A percentile compares a stretch with the other conserved stretches of the same genome.
These are phyloP conservation scores for Pituophis catenifer DNA, from an alignment of 2,113 vertebrate species.

Conservation along the genomic window DNA sequence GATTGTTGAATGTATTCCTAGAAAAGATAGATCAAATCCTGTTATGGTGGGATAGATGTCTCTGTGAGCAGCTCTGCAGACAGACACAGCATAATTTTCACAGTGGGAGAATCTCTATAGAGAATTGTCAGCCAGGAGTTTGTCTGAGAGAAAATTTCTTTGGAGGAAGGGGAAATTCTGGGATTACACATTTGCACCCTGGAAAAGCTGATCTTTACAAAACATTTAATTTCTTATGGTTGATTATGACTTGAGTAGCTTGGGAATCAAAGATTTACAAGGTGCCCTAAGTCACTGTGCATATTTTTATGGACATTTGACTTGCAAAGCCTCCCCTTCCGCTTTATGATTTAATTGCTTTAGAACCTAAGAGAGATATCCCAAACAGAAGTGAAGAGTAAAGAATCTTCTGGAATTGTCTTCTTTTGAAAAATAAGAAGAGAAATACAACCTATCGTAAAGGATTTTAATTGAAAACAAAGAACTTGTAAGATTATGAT, in stretches of 20 bases:
- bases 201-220: not conserved
- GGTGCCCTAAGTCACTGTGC: not conserved
- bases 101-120: not conserved
- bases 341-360: not conserved
- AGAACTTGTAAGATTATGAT: not conserved
- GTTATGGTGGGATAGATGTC: not conserved
- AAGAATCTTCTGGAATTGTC: not conserved
- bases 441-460: not conserved
- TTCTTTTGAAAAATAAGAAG: not conserved
- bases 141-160: not conserved
- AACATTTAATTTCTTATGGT: not conserved
- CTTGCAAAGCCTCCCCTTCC: not conserved
- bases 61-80: not conserved
- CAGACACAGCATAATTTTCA: not conserved
- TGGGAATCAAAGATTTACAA: not conserved
- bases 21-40: not conserved
- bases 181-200: not conserved
- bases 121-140: not conserved
- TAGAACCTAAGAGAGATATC: not conserved
- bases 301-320: not conserved
- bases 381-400: not conserved
- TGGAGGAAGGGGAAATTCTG: too few relatives aligned
- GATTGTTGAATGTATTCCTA: not conserved
- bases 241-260: not conserved
- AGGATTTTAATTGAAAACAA: not conserved